A percentile compares a stretch with the other conserved stretches of the same genome.
Evolutionary conservation across 2,888 invertebrate species (phyloP).

Genomic region (Troilus luridus): DNA sequence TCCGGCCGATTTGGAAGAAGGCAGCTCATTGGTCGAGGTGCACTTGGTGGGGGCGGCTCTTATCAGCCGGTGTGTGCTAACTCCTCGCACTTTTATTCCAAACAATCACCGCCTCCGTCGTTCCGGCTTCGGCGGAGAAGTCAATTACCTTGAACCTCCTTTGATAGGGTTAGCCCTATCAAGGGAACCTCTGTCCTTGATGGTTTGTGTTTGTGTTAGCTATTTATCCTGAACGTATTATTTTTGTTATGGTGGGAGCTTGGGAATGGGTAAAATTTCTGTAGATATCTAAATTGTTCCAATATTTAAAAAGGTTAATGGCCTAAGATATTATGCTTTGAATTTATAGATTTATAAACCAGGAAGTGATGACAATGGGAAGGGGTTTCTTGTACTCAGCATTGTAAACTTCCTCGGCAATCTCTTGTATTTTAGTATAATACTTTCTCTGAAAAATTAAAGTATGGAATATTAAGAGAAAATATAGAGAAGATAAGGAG

Average conservation of each 20-base stretch:
- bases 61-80: slow-evolving; percentile 44
- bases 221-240: not conserved
- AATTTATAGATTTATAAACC: no score
- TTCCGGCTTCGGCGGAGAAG: slow-evolving; percentile 31
- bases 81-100: slow-evolving; percentile 46
- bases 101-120: slow-evolving; percentile 43
- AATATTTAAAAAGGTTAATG: no score
- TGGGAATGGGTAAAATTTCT: no score
- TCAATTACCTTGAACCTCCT: slow-evolving; percentile 44
- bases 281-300: no score
- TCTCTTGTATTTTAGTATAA: no score
- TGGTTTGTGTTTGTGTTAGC: not conserved
- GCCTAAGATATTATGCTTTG: no score
- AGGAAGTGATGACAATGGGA: no score
- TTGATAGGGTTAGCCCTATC: slow-evolving; percentile 14
- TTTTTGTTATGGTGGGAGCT: not conserved
- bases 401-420: no score
- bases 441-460: no score
- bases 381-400: no score
- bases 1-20: slow-evolving; percentile 35
- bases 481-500: no score
- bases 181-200: not conserved
- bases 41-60: not conserved
- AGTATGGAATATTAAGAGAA: no score
- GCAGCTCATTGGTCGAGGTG: not conserved